Base-by-base conservation (phyloP, 2,797 vertebrate genomes). In the Micropoecilia bifurca region DNA sequence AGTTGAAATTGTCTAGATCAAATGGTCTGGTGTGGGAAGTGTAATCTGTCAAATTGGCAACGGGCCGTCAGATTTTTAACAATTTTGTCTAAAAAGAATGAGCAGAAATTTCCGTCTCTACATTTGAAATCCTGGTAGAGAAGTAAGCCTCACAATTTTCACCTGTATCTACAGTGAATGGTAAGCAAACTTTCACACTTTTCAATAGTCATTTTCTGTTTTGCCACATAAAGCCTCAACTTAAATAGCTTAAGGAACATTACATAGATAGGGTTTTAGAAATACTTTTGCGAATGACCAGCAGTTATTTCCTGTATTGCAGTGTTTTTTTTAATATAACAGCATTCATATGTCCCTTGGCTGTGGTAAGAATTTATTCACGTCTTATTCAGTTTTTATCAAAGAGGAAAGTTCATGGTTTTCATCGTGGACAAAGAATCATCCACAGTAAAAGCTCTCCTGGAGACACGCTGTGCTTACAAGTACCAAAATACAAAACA, bases 391-490 rank as follows among this genome's bases (percentile, higher is more conserved):
- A 87, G 69, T 79, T 73, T 81, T 73, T 41, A 73, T 78, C 68
- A n/a, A 45, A 77, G 71, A 69, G 41, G 79, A 74, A 77, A 78
- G 76, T 80, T 86, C 33, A 33, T 79, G 61, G 48, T 45, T 88
- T 78, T 84, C 74, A 73, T 45, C 66, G 48, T 55, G 28, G 33
- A 84, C 53, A 53, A 66, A 61, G n/a, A 36, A 75, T 73, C 79
- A 45, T 79, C 13, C 68, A 28, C 28, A 33, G 75, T 80, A 89
- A 89, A 88, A 83, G 53, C 80, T 85, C 47, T 73, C 47, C n/a
- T 81, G n/a, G 53, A 82, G 41, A n/a, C 63, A 72, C 30, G 77
- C 75, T 76, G 41, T 45, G 0, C 83, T 78, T 77, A 33, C 55
- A 73, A n/a, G 28, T 50, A 77, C 82, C 80, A 69, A 83, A 59